A percentile compares a stretch with the other conserved stretches of the same genome.
These are phyloP conservation scores for Platysteira castanea DNA, from an alignment of 2,113 vertebrate species.

Conservation along the genomic window DNA sequence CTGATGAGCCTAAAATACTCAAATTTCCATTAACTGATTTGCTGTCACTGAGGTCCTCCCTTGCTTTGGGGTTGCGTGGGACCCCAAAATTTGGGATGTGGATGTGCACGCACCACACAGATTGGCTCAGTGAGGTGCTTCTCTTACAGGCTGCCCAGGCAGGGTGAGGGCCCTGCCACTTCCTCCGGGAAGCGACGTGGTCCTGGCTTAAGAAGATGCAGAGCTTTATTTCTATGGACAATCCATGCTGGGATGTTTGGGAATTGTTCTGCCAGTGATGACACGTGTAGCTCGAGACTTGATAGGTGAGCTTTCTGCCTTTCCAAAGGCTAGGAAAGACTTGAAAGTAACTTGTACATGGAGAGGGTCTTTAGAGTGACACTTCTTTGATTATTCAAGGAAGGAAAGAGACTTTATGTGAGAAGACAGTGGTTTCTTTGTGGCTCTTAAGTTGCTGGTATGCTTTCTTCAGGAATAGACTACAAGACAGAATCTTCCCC, in stretches of 20 bases:
- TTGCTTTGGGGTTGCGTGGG: accelerated
- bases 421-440: neutral
- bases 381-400: neutral
- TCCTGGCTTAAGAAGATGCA: neutral
- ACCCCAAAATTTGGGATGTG: too few relatives aligned
- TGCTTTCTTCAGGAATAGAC: neutral
- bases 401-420: neutral
- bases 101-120: accelerated
- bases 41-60: neutral
- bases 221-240: neutral
- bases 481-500: neutral
- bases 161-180: neutral
- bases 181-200: accelerated
- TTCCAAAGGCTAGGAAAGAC: neutral
- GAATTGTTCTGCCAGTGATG: neutral
- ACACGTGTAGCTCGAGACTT: accelerated
- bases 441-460: neutral
- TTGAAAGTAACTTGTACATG: neutral
- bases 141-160: neutral
- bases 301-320: neutral
- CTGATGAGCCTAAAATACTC: neutral
- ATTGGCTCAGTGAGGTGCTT: neutral
- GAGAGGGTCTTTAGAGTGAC: neutral
- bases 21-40: neutral
- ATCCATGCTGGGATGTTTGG: neutral